Base-by-base conservation (phyloP, 2,888 invertebrate species). In the Anoplius nigerrimus region DNA sequence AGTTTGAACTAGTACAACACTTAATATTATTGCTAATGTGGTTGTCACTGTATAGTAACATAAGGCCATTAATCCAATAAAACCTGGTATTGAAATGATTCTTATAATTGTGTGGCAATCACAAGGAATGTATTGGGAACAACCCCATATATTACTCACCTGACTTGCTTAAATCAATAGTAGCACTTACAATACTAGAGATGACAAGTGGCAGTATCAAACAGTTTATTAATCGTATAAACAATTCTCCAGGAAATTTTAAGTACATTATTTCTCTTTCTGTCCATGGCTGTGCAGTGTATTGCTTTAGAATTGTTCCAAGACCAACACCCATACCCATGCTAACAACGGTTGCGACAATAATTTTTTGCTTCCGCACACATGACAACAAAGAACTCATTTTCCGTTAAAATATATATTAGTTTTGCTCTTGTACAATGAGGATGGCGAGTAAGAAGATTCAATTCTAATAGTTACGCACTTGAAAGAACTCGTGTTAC, bases 1-100 rank as follows among this genome's bases (percentile, higher is more conserved):
- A 46, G 94, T 93, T 73, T 95, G 92, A 62, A 97, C 97, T 74
- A 99, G 92, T 70, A 96, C 92, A 77, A 99, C 97, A 58, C 95
- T 94, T 84, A 98, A 91, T 80, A 95, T 91, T 72, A 98, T 98
- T 1, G 98, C 98, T 82, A 95, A 92, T 3, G 96, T 89, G 2
- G 98, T 99, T n/a, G 98, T 98, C 57, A 94, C 92, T 87, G 96
- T 93, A 89, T 98, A 98, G 90, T 97, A 98, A 65, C 74, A 83
- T 0, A 88, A 69, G 51, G 87, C 84, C 67, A 84, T 84, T 21
- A 79, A 59, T 51, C 88, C 88, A 34, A 88, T 86, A 6, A 74
- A 78, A 22, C 87, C 88, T 88, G 53, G 21, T 6, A 48, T 67
- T n/a, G 8, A 0, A 65, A 18, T 48, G 6, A n/a, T 54, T 21